Conservation (phyloP, 2,113 vertebrate species). For the Perca fluviatilis region DNA sequence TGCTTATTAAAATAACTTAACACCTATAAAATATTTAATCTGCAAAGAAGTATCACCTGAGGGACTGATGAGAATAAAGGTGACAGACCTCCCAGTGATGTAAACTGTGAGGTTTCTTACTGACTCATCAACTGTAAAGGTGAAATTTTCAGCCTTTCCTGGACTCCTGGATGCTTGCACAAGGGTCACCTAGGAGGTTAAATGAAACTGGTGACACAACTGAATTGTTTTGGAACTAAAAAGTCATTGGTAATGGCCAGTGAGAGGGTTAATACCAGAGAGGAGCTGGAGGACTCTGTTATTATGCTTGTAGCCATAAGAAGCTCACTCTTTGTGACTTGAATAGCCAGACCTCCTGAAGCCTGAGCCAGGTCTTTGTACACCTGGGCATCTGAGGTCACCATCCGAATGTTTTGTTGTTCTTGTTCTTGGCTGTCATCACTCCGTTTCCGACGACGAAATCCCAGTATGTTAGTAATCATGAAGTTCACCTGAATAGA, state of each 20-base stretch:
- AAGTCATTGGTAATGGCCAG: background rate
- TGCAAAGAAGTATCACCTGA: slow-evolving; percentile 14
- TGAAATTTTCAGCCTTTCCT: slow-evolving; percentile 54
- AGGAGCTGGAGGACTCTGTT: slow-evolving; percentile 46
- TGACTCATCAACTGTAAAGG: slow-evolving; percentile 65
- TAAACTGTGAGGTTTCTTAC: slow-evolving; percentile 65
- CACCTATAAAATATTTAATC: background rate
- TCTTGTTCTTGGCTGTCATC: background rate
- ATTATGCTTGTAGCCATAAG: slow-evolving; percentile 59
- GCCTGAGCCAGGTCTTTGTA: slow-evolving; percentile 73
- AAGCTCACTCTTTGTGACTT: slow-evolving; percentile 61
- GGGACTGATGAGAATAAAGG: slow-evolving; percentile 65
- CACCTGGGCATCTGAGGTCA: slow-evolving; percentile 32
- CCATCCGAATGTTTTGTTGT: background rate
- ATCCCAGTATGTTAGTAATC: slow-evolving; percentile 29
- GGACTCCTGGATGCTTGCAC: slow-evolving; percentile 62
- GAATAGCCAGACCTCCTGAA: slow-evolving; percentile 75
- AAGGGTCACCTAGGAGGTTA: slow-evolving; percentile 68
- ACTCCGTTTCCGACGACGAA: slow-evolving; percentile 28
- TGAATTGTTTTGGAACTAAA: background rate
- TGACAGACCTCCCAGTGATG: slow-evolving; percentile 58
- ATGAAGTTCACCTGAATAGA: slow-evolving; percentile 75
- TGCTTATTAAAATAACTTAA: background rate
- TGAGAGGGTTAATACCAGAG: slow-evolving; percentile 54
- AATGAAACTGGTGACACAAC: background rate